phyloP scores from a whole-genome alignment of 2,113 vertebrate genomes.

The Morone chrysops region DNA sequence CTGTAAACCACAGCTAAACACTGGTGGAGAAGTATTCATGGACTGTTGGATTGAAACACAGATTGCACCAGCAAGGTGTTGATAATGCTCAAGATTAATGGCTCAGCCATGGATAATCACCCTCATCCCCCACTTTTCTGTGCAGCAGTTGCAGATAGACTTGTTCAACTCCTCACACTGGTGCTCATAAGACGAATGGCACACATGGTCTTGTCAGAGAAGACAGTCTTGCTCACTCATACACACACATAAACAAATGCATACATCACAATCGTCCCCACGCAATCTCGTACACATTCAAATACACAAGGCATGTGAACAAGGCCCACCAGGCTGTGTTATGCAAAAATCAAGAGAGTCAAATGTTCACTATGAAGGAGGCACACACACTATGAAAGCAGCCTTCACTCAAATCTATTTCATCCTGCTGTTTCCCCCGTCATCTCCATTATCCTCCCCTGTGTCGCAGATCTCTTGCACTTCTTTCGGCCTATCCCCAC shows the following conservation, averaged over 20 bases:
- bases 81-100: slow-evolving; percentile 81
- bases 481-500: slow-evolving; percentile 77
- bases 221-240: slow-evolving; percentile 41
- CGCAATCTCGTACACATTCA: slow-evolving; percentile 10
- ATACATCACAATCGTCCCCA: slow-evolving; percentile 28
- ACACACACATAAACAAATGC: slow-evolving; percentile 25
- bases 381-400: slow-evolving; percentile 58
- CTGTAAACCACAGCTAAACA: slow-evolving; percentile 40
- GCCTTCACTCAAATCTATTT: slow-evolving; percentile 71
- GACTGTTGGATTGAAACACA: slow-evolving; percentile 69
- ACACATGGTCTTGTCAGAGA: slow-evolving; percentile 64
- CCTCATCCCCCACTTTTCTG: slow-evolving; percentile 59
- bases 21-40: slow-evolving; percentile 51
- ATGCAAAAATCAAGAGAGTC: slow-evolving; percentile 55
- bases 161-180: slow-evolving; percentile 62
- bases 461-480: slow-evolving; percentile 72
- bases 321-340: slow-evolving; percentile 43
- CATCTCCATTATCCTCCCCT: slow-evolving; percentile 74
- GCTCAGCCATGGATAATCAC: slow-evolving; percentile 78
- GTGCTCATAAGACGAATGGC: slow-evolving; percentile 62
- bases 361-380: slow-evolving; percentile 51
- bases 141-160: slow-evolving; percentile 71
- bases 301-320: slow-evolving; percentile 34
- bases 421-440: slow-evolving; percentile 69
- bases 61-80: slow-evolving; percentile 77